phyloP scores from a whole-genome alignment of 1,140 invertebrate species.

The Bilobella aurantiaca region DNA sequence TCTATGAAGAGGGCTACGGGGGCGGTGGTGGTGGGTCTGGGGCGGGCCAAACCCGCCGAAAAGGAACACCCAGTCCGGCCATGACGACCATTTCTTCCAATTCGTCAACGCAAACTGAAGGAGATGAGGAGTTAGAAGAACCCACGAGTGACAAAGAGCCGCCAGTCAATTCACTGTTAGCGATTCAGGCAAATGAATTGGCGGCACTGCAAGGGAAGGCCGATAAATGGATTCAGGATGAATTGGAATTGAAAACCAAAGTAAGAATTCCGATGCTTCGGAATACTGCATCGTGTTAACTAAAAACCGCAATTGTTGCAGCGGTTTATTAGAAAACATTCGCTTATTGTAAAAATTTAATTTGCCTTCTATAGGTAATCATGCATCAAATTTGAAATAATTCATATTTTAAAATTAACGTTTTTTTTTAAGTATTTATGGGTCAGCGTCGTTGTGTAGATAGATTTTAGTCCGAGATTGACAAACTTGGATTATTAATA shows the following conservation, averaged over 20 bases:
- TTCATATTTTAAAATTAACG: not conserved
- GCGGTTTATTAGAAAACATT: not conserved
- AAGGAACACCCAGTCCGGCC: slow-evolving; percentile 6
- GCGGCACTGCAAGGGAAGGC: not conserved
- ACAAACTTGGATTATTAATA: too few relatives aligned
- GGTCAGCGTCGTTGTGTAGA: too few relatives aligned
- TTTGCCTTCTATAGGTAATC: not conserved
- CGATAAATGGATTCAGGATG: not conserved
- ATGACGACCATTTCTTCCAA: slow-evolving; percentile 1
- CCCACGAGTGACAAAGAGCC: not conserved
- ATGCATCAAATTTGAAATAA: not conserved
- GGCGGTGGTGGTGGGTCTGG: not conserved
- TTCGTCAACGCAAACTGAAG: slow-evolving; percentile 16
- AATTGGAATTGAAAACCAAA: not conserved
- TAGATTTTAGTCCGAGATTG: too few relatives aligned
- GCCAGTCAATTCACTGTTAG: too few relatives aligned
- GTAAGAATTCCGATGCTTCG: not conserved
- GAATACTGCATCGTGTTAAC: not conserved
- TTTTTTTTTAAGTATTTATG: too few relatives aligned
- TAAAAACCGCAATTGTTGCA: not conserved
- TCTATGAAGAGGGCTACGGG: not conserved
- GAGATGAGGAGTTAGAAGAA: not conserved
- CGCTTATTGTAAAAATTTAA: not conserved
- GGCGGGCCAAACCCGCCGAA: not conserved
- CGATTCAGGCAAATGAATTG: not conserved